Percentiles rank a stretch among this genome's conserved stretches.
These are phyloP conservation scores for Sebastiscus tertius DNA, from an alignment of 2,797 vertebrate genomes.

Conservation along the genomic window DNA sequence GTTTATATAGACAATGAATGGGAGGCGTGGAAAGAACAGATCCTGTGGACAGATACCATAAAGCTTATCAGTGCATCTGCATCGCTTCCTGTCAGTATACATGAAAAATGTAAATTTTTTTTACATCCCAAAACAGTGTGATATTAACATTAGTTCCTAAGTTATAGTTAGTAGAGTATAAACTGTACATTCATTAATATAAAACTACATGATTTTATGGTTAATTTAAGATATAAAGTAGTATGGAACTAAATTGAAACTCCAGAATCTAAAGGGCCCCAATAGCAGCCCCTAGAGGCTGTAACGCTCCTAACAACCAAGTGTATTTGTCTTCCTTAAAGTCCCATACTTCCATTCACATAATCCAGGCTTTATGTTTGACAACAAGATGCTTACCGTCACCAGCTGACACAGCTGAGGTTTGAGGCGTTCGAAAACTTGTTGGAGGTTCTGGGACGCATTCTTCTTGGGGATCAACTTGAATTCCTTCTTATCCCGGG, in stretches of 20 bases:
- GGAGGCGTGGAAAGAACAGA: too few species aligned
- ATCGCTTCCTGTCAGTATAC: background rate
- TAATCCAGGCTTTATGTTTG: background rate
- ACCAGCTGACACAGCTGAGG: conserved; percentile 78
- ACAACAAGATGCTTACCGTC: conserved; percentile 76
- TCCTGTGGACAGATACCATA: too few species aligned
- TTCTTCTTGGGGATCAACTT: conserved; percentile 82
- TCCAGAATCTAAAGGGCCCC: background rate
- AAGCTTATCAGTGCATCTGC: background rate
- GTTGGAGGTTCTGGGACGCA: conserved; percentile 66
- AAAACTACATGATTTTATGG: background rate
- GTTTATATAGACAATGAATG: too few species aligned
- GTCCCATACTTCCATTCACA: background rate
- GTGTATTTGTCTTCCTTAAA: background rate
- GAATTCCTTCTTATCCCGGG: conserved; percentile 89
- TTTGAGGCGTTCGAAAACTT: conserved; percentile 79
- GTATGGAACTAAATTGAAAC: background rate
- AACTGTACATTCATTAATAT: background rate
- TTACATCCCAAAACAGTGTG: background rate
- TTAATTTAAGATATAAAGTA: background rate
- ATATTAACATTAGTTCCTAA: background rate
- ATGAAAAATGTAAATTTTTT: background rate
- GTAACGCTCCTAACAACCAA: too few species aligned
- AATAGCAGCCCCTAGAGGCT: background rate
- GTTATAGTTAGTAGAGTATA: background rate